Percentiles rank a stretch among this genome's conserved stretches.
These are phyloP conservation scores for Nibea albiflora DNA, from an alignment of 2,113 vertebrate genomes.

Conservation along the genomic window DNA sequence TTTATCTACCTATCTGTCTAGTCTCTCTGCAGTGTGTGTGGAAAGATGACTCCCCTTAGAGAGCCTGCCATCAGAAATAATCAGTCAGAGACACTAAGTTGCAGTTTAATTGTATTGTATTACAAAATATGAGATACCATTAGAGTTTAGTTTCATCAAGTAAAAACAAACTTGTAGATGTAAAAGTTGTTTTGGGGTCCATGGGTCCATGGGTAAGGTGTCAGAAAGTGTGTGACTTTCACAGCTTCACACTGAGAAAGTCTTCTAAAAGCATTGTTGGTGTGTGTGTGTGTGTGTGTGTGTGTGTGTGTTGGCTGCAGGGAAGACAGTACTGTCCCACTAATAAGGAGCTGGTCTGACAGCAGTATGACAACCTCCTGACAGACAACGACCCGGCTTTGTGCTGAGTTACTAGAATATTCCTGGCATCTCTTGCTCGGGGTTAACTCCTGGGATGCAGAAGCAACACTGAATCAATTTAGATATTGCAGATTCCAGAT, in stretches of 20 bases:
- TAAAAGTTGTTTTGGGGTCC: slow-evolving; percentile 13
- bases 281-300: slow-evolving; percentile 54
- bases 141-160: not conserved
- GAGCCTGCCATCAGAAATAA: not conserved
- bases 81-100: not conserved
- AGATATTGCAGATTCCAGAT: slow-evolving; percentile 62
- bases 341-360: slow-evolving; percentile 73
- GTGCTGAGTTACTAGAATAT: slow-evolving; percentile 76
- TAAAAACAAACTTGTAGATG: slow-evolving; percentile 20
- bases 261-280: slow-evolving; percentile 24
- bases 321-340: slow-evolving; percentile 51
- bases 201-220: not conserved
- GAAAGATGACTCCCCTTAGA: not conserved
- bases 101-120: not conserved
- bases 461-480: slow-evolving; percentile 62
- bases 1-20: not conserved
- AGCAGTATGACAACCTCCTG: slow-evolving; percentile 69
- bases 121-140: too few relatives aligned
- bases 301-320: slow-evolving; percentile 49
- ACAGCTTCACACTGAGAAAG: not conserved
- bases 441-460: slow-evolving; percentile 68
- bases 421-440: slow-evolving; percentile 67
- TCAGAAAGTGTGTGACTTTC: slow-evolving; percentile 20
- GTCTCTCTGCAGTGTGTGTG: slow-evolving; percentile 2
- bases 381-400: slow-evolving; percentile 71